A percentile compares a stretch with the other conserved stretches of the same genome.
phyloP scores from a whole-genome alignment of 1,140 invertebrate species.

The Papilio aristodemus region DNA sequence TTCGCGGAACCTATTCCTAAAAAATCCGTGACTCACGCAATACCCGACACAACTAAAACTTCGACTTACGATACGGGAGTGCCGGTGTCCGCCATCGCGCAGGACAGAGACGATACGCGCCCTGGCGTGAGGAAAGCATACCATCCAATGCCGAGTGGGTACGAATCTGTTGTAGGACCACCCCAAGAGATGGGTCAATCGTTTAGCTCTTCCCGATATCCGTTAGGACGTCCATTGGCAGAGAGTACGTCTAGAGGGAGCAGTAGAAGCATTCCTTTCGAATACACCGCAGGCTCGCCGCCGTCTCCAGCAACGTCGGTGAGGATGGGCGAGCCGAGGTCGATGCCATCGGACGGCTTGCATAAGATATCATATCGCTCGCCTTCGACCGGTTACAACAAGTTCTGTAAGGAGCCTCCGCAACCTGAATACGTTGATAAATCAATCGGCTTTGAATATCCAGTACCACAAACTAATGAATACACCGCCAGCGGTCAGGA shows the following conservation, averaged over 20 bases:
- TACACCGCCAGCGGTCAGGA: background rate
- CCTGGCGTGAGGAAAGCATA: background rate
- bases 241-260: conserved; percentile 11
- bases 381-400: conserved; percentile 4
- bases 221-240: background rate
- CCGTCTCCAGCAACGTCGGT: background rate
- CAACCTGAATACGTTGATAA: background rate
- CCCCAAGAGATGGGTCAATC: background rate
- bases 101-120: background rate
- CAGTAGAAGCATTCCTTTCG: background rate
- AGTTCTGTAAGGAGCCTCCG: background rate
- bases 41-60: background rate
- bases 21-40: conserved; percentile 3
- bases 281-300: background rate
- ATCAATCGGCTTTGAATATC: background rate
- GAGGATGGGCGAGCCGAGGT: background rate
- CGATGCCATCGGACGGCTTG: background rate
- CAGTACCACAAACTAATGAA: background rate
- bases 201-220: background rate
- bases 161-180: background rate
- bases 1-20: background rate
- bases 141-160: background rate
- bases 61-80: background rate
- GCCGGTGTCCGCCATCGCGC: background rate
- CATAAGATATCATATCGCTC: background rate